Conservation (phyloP, 2,797 vertebrate genomes). For the Margarornis squamiger region DNA sequence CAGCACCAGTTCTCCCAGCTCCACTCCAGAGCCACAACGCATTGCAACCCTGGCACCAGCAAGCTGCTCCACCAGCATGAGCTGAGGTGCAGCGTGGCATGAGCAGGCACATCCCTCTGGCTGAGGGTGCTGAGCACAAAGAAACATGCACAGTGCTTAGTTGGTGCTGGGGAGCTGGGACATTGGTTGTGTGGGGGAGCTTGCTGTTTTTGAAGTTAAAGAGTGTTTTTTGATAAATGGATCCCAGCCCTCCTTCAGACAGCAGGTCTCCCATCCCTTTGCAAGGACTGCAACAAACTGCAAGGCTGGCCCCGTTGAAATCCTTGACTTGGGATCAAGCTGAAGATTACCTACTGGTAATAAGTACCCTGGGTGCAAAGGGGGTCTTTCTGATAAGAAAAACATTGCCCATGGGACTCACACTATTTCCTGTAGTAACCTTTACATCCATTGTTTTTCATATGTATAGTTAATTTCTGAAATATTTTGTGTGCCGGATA, state of each 20-base stretch:
- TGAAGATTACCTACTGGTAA: background rate
- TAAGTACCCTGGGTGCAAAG: background rate
- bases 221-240: background rate
- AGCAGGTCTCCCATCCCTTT: background rate
- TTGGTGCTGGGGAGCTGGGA: background rate
- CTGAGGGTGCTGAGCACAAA: background rate
- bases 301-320: background rate
- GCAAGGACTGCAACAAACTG: background rate
- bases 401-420: background rate
- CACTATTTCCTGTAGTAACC: background rate
- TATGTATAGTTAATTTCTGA: background rate
- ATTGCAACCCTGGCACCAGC: accelerated
- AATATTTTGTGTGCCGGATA: background rate
- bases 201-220: background rate
- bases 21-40: accelerated
- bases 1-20: background rate
- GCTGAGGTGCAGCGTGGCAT: background rate
- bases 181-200: accelerated
- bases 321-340: background rate
- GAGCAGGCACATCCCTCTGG: background rate
- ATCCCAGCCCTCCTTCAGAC: background rate
- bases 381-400: background rate
- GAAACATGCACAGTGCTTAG: accelerated
- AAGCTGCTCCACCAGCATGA: background rate
- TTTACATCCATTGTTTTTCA: background rate